Evolutionary conservation across 2,888 invertebrate species (phyloP).

Genomic region (Nebria brevicollis): DNA sequence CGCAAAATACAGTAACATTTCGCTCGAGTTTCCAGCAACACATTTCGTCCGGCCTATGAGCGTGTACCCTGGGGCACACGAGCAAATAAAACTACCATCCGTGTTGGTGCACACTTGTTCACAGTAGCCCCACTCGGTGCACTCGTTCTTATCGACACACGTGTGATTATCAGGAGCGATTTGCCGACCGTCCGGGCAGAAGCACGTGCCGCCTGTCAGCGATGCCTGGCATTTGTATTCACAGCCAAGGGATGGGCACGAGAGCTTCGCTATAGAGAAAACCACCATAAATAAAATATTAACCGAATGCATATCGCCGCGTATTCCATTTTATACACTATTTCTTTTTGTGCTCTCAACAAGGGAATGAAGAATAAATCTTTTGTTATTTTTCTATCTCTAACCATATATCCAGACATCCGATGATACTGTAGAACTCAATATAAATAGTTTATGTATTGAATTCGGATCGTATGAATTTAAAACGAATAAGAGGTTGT

Average conservation of each 20-base stretch:
- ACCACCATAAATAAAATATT: not conserved
- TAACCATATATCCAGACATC: not conserved
- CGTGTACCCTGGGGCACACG: conserved; percentile 82
- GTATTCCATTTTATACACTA: not conserved
- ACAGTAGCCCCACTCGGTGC: conserved; percentile 91
- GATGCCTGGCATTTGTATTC: conserved; percentile 93
- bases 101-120: conserved; percentile 94
- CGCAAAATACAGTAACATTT: conserved; percentile 73
- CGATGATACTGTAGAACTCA: not conserved
- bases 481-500: not conserved
- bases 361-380: not conserved
- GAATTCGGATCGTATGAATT: not conserved
- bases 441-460: not conserved
- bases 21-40: conserved; percentile 68
- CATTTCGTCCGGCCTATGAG: conserved; percentile 69
- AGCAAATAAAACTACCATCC: conserved; percentile 84
- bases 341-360: not conserved
- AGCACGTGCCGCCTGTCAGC: conserved; percentile 88
- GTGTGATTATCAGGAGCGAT: conserved; percentile 85
- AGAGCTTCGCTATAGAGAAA: conserved; percentile 72
- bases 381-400: not conserved
- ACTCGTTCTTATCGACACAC: conserved; percentile 93
- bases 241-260: conserved; percentile 87
- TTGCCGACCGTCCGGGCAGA: conserved; percentile 85
- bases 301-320: not conserved